A percentile compares a stretch with the other conserved stretches of the same genome.
phyloP scores from a whole-genome alignment of 2,797 vertebrate species.

The Sebastes goodei region DNA sequence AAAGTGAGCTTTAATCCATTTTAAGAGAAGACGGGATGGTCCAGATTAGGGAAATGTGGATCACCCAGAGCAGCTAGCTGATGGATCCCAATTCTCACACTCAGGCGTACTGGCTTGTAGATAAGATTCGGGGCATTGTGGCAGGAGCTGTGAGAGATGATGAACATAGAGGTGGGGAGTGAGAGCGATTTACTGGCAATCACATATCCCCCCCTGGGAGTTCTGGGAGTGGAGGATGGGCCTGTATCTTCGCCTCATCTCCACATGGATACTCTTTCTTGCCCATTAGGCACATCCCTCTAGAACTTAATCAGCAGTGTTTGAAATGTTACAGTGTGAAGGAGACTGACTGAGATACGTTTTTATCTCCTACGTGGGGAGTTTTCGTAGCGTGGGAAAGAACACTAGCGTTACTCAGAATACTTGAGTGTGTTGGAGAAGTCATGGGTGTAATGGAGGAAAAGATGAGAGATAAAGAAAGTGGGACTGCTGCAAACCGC shows the following conservation, averaged over 20 bases:
- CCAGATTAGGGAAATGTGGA: conserved; percentile 73
- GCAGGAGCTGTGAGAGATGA: conserved; percentile 65
- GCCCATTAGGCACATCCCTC: conserved; percentile 20
- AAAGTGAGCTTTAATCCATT: conserved; percentile 71
- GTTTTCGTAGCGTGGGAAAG: conserved; percentile 12
- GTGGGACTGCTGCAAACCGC: neutral
- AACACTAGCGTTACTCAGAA: neutral
- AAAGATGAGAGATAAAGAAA: conserved; percentile 16
- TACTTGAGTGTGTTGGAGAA: conserved; percentile 8
- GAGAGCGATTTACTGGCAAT: conserved; percentile 75
- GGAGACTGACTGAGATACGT: conserved; percentile 11
- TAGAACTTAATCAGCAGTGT: conserved; percentile 54
- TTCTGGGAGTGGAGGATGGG: conserved; percentile 51
- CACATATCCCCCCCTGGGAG: conserved; percentile 40
- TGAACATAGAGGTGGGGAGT: conserved; percentile 55
- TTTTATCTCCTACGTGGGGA: conserved; percentile 15
- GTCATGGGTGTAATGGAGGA: conserved; percentile 21
- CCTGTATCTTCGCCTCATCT: conserved; percentile 49
- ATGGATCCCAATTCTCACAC: conserved; percentile 72
- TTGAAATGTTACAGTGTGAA: conserved; percentile 38
- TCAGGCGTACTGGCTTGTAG: conserved; percentile 48
- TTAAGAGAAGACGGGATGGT: conserved; percentile 61
- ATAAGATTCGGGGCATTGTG: conserved; percentile 67
- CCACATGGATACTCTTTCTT: conserved; percentile 37
- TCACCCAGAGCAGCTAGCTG: conserved; percentile 63